A percentile compares a stretch with the other conserved stretches of the same genome.
These are phyloP conservation scores for Pherbina coryleti DNA, from an alignment of 2,888 invertebrate species.

Conservation along the genomic window DNA sequence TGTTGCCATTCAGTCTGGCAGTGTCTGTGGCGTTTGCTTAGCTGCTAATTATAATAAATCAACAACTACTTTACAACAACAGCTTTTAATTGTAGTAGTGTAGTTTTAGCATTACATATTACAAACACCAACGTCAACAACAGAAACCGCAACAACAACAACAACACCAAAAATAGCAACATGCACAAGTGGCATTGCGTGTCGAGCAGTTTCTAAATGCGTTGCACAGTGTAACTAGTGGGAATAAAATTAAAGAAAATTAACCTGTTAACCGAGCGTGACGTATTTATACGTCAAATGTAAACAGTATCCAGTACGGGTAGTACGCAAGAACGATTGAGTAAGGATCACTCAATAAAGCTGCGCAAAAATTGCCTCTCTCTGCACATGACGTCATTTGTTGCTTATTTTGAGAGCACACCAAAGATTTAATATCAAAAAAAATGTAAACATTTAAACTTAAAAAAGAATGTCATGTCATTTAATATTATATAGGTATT, in stretches of 20 bases:
- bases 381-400: no score
- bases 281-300: no score
- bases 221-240: not conserved
- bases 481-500: no score
- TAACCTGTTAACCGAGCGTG: no score
- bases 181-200: conserved; percentile 3
- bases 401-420: no score
- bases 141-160: not conserved
- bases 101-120: not conserved
- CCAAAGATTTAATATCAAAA: no score
- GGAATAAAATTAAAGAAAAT: not conserved
- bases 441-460: no score
- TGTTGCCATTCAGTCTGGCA: conserved; percentile 28
- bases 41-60: conserved; percentile 5
- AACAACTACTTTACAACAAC: not conserved
- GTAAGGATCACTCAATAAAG: no score
- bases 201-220: conserved; percentile 2
- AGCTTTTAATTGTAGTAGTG: not conserved
- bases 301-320: no score
- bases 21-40: not conserved
- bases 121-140: not conserved
- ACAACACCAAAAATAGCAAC: not conserved
- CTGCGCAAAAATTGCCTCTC: no score
- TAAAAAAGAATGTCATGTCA: no score
- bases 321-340: no score